These are phyloP conservation scores for Empidonax traillii DNA, from an alignment of 2,113 vertebrate genomes.

Conservation along the genomic window DNA sequence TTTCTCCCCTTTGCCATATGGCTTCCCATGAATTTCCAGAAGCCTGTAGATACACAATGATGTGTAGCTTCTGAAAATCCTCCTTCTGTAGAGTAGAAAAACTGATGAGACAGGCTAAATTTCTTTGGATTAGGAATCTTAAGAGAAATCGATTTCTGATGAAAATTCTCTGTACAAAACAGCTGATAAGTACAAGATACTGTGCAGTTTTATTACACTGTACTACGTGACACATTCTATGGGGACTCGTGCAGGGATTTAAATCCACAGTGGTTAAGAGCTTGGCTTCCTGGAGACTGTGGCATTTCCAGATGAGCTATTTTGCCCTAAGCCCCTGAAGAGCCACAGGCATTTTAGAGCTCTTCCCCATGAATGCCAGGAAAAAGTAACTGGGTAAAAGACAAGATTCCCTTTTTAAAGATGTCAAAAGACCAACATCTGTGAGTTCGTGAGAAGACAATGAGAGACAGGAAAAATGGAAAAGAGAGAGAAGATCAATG, in stretches of 20 bases:
- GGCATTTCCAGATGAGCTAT: neutral
- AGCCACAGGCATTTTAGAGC: neutral
- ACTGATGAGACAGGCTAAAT: neutral
- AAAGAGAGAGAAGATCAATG: neutral
- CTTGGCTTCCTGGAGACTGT: neutral
- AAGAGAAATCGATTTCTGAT: neutral
- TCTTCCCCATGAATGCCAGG: neutral
- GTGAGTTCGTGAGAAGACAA: neutral
- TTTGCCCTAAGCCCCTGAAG: neutral
- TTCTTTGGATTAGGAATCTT: neutral
- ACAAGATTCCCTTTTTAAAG: neutral
- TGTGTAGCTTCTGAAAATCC: neutral
- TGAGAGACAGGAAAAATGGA: neutral
- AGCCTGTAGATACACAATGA: neutral
- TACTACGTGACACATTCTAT: neutral
- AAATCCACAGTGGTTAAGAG: neutral
- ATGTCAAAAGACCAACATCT: neutral
- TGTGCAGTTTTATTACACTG: neutral
- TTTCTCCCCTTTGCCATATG: neutral
- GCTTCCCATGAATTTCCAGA: neutral
- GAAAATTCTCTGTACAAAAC: neutral
- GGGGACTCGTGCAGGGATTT: neutral
- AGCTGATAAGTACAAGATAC: neutral
- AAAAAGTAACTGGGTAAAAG: neutral
- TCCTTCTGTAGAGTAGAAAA: neutral